Evolutionary conservation across 2,113 vertebrate genomes (phyloP).

Genomic region (Lophura nycthemera): DNA sequence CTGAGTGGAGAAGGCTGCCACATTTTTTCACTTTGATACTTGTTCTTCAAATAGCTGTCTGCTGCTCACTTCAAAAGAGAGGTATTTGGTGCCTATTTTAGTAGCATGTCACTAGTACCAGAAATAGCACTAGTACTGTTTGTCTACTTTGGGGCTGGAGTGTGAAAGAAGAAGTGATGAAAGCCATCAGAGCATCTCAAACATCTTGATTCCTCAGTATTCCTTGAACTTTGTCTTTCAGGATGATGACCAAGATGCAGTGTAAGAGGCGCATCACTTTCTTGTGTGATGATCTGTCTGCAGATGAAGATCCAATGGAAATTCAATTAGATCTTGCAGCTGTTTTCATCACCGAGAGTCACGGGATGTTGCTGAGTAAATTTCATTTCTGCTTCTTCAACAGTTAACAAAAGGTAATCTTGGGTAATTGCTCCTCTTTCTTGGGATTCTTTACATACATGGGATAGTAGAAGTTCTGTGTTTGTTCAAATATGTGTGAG

Average conservation of each 20-base stretch:
- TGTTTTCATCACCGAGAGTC: background rate
- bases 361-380: background rate
- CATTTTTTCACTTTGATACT: background rate
- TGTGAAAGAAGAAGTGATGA: background rate
- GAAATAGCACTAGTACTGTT: background rate
- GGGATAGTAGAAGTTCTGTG: background rate
- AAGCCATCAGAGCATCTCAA: background rate
- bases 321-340: background rate
- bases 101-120: background rate
- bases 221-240: background rate
- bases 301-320: background rate
- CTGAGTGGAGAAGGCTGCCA: background rate
- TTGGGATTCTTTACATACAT: background rate
- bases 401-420: background rate
- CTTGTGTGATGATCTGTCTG: background rate
- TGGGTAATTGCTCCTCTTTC: background rate
- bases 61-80: background rate
- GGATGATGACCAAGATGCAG: accelerated
- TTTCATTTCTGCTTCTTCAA: background rate
- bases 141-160: background rate
- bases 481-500: background rate
- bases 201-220: background rate
- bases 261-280: accelerated
- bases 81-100: background rate
- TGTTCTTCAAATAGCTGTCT: background rate